phyloP scores from a whole-genome alignment of 23 tunicate species.

The Phallusia fumigata region DNA sequence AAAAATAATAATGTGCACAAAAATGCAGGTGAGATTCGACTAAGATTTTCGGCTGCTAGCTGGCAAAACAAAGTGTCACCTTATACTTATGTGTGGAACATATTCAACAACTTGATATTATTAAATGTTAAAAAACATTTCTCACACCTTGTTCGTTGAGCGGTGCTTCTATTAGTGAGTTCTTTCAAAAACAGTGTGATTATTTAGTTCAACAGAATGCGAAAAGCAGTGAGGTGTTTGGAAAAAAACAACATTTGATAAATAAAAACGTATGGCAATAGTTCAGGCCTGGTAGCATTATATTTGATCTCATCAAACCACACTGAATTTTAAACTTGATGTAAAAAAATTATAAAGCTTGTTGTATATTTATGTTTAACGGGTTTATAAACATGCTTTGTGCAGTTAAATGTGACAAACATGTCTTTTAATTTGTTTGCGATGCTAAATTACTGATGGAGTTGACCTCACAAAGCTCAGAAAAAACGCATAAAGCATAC shows the following conservation, averaged over 20 bases:
- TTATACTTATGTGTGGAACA: background rate
- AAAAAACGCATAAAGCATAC: too few relatives aligned
- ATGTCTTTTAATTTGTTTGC: too few relatives aligned
- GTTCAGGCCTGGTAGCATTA: background rate
- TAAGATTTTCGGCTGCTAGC: background rate
- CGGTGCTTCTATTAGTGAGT: background rate
- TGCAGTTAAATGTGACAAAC: too few relatives aligned
- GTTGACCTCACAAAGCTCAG: too few relatives aligned
- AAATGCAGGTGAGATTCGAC: background rate
- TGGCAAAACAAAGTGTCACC: background rate
- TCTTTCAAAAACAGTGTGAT: background rate
- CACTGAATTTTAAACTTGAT: too few relatives aligned
- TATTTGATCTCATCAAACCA: too few relatives aligned
- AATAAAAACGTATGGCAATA: background rate
- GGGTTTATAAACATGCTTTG: too few relatives aligned
- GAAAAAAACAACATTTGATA: background rate
- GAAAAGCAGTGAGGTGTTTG: background rate
- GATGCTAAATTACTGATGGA: too few relatives aligned
- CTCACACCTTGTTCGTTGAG: background rate
- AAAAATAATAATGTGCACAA: background rate
- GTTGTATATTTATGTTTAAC: too few relatives aligned
- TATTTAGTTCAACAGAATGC: background rate
- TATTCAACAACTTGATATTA: background rate
- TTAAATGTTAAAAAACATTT: background rate
- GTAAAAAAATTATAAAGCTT: too few relatives aligned